phyloP scores from a whole-genome alignment of 1,140 invertebrate genomes.

The Sycophaga agraensis region DNA sequence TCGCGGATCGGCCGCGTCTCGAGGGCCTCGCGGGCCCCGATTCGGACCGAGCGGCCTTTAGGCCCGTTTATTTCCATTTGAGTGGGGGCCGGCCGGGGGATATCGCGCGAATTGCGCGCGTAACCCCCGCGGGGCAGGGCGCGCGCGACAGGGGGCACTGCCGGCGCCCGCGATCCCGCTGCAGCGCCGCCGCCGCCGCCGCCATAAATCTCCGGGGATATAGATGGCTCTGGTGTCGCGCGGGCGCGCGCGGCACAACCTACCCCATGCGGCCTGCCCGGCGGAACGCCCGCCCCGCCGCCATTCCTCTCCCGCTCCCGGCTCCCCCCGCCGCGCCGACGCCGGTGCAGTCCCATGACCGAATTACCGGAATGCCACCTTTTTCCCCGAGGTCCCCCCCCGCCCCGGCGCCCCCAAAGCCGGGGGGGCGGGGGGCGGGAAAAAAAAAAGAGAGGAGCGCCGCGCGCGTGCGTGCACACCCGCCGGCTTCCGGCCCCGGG shows the following conservation, averaged over 20 bases:
- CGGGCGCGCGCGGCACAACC: conserved; percentile 37
- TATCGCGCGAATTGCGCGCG: conserved; percentile 50
- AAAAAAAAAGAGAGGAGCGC: conserved; percentile 28
- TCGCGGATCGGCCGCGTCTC: background rate
- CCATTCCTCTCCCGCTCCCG: conserved; percentile 17
- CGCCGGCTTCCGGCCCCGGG: background rate
- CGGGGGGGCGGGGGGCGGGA: background rate
- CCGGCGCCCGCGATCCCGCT: conserved; percentile 40
- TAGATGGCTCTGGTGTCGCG: conserved; percentile 59
- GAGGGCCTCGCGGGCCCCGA: too few species aligned
- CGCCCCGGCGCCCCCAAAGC: too few species aligned
- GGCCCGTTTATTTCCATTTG: too few species aligned
- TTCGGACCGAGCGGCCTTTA: too few species aligned
- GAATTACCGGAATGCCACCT: conserved; percentile 54
- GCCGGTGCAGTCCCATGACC: conserved; percentile 39
- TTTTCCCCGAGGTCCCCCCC: conserved; percentile 27
- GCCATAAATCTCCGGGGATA: conserved; percentile 57
- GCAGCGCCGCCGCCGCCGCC: background rate
- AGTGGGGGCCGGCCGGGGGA: conserved; percentile 1
- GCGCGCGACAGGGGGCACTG: conserved; percentile 54
- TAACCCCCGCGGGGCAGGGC: conserved; percentile 57
- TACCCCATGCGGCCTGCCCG: conserved; percentile 56
- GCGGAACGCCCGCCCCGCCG: conserved; percentile 48
- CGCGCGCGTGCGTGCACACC: background rate
- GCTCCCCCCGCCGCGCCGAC: conserved; percentile 8